Percentiles rank a stretch among this genome's conserved stretches.
Conservation (phyloP, 2,113 vertebrate species). For the Dissostichus mawsoni region DNA sequence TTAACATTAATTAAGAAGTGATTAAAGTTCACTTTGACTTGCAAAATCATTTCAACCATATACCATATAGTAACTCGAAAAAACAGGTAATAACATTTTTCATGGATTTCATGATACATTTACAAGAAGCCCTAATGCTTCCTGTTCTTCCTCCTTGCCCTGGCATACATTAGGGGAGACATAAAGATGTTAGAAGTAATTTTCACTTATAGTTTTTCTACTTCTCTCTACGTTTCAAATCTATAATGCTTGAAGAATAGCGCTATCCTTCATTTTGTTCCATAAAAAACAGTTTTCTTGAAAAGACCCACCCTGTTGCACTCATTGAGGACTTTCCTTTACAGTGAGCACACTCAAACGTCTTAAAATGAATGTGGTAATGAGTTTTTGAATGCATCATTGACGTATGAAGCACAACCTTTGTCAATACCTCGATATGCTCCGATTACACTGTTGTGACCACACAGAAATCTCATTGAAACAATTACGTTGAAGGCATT, state of each 20-base stretch:
- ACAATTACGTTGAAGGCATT: slow-evolving; percentile 27
- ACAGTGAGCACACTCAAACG: slow-evolving; percentile 21
- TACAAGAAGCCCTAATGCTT: not conserved
- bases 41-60: not conserved
- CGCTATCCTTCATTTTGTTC: slow-evolving; percentile 1
- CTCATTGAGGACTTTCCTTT: slow-evolving; percentile 26
- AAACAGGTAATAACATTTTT: not conserved
- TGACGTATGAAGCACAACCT: not conserved
- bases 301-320: not conserved
- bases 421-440: slow-evolving; percentile 16
- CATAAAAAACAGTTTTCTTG: not conserved
- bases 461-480: slow-evolving; percentile 31
- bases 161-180: not conserved
- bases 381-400: slow-evolving; percentile 27
- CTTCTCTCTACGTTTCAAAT: not conserved
- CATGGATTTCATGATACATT: not conserved
- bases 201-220: not conserved
- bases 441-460: slow-evolving; percentile 39
- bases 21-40: not conserved
- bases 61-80: too few relatives aligned
- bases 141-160: too few relatives aligned
- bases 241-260: slow-evolving; percentile 6
- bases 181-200: not conserved
- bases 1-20: not conserved
- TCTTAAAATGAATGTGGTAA: slow-evolving; percentile 33